Evolutionary conservation across 2,888 invertebrate species (phyloP).

Genomic region (Encarsia formosa): DNA sequence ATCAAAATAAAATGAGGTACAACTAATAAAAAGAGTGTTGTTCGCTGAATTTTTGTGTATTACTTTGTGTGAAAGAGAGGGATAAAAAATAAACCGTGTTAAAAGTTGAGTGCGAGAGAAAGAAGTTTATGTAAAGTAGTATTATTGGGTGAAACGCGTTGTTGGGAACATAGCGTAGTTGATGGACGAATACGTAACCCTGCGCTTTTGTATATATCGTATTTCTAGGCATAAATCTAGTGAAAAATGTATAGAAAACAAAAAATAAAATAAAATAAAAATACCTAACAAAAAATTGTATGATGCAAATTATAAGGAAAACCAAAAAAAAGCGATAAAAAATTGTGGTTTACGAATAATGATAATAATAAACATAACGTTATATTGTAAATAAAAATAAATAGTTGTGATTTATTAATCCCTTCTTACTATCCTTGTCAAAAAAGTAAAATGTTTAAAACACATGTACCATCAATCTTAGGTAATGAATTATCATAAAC

Average conservation of each 20-base stretch:
- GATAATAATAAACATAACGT: conserved; percentile 47
- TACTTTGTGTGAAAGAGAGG: neutral
- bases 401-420: neutral
- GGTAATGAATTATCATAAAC: neutral
- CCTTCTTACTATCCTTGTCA: neutral
- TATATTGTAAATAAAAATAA: conserved; percentile 41
- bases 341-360: conserved; percentile 45
- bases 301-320: conserved; percentile 36
- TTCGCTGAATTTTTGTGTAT: conserved; percentile 14
- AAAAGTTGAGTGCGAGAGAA: neutral
- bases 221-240: conserved; percentile 31
- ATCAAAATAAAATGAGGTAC: conserved; percentile 2
- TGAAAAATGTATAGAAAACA: conserved; percentile 42
- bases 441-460: too few species aligned
- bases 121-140: conserved; percentile 21
- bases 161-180: conserved; percentile 37
- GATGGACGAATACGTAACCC: conserved; percentile 38
- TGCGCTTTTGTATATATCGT: conserved; percentile 47
- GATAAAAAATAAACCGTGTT: neutral
- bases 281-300: too few species aligned
- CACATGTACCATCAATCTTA: too few species aligned
- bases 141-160: conserved; percentile 29
- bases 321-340: conserved; percentile 37
- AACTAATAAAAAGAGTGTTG: neutral
- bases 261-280: too few species aligned